Evolutionary conservation across 2,797 vertebrate species (phyloP), one percentile per base, ranked within the genome.

Genomic region (Zenarchopterus dispar): DNA sequence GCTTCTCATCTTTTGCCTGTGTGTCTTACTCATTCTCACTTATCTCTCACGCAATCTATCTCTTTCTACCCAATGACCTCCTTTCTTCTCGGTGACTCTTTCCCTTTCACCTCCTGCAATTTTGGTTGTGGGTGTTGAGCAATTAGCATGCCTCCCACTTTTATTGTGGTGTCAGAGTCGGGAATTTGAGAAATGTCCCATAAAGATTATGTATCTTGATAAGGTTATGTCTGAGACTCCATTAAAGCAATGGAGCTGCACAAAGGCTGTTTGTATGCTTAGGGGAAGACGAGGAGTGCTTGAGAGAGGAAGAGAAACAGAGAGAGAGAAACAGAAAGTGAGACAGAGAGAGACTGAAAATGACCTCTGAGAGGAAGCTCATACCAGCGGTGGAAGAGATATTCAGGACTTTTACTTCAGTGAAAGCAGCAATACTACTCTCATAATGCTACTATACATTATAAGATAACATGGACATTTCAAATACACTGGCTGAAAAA

Each of bases 111-210:
- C 78, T 88, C 84, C 52, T 63, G 48, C 85, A 86, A 90, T 90
- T 84, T 85, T 33, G 75, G 85, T 89, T 74, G 87, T 88, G 89
- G 90, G 82, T 88, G 88, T 89, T 63, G 77, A 86, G 82, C 86
- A 82, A 90, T 89, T 88, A 88, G 72, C 62, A 74, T 69, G 81
- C 88, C 85, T 79, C 81, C 80, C 77, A 68, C 86, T 87, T 88
- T 84, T 82, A 86, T 91, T 79, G 83, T 72, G 79, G 84, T 84
- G 74, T 88, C 85, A 88, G 75, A 63, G 70, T n/a, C 15, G 77
- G 85, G 93, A 93, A 93, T 93, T 85, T 86, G 76, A 90, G 87
- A 92, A 93, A 94, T 92, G 87, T 83, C 84, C 78, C 82, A 83
- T 88, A 85, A 89, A 93, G 93, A 94, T 94, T 45, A 69, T 63